These are phyloP conservation scores for Xiphophorus couchianus DNA, from an alignment of 2,113 vertebrate species.

Conservation along the genomic window DNA sequence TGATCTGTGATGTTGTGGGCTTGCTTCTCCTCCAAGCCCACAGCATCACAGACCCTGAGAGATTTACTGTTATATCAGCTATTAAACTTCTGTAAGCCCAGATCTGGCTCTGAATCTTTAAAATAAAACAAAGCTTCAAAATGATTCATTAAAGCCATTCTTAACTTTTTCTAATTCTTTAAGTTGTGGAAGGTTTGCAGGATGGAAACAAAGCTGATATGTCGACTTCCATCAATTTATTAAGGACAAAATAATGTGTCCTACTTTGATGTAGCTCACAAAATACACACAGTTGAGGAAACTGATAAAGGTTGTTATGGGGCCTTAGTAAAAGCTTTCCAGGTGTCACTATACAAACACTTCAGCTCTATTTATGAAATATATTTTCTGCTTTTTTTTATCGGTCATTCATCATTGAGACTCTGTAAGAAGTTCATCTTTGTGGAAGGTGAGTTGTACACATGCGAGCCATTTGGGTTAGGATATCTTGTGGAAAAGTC, in stretches of 20 bases:
- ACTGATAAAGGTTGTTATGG: not conserved
- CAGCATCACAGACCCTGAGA: not conserved
- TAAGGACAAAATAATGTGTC: not conserved
- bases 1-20: too few species aligned
- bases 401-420: slow-evolving; percentile 55
- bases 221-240: not conserved
- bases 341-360: slow-evolving; percentile 19
- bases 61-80: not conserved
- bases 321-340: not conserved
- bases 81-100: not conserved
- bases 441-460: slow-evolving; percentile 74
- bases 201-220: not conserved
- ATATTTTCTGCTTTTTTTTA: slow-evolving; percentile 45
- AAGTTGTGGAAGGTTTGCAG: not conserved
- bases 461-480: slow-evolving; percentile 59
- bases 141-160: not conserved
- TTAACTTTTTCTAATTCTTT: not conserved
- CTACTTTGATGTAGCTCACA: not conserved
- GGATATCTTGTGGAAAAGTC: slow-evolving; percentile 67
- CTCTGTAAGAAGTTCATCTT: slow-evolving; percentile 73
- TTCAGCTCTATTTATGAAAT: slow-evolving; percentile 7
- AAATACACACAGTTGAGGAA: not conserved
- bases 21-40: too few species aligned
- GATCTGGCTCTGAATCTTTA: not conserved
- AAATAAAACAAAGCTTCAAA: not conserved